Conservation (phyloP, 2,888 invertebrate species). For the Agrotis ipsilon region DNA sequence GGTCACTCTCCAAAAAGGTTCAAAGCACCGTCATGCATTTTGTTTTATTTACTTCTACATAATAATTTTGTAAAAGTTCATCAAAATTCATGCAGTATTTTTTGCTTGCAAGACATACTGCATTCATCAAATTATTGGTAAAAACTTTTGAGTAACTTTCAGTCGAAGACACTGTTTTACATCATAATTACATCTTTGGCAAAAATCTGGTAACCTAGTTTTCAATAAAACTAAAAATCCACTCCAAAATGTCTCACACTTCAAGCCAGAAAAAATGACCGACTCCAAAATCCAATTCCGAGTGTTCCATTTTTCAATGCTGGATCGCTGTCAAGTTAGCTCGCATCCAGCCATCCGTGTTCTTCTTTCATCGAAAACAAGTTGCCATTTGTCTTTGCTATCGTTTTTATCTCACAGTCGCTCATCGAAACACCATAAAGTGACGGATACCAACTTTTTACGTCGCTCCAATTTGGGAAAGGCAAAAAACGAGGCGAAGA, state of each 20-base stretch:
- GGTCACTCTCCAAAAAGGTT: too few relatives aligned
- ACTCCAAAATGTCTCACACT: neutral
- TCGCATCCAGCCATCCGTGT: conserved; percentile 45
- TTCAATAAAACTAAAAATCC: neutral
- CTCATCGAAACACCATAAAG: conserved; percentile 71
- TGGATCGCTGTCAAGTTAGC: conserved; percentile 40
- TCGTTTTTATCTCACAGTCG: conserved; percentile 66
- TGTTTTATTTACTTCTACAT: too few relatives aligned
- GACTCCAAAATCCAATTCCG: conserved; percentile 34
- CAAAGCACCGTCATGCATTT: too few relatives aligned
- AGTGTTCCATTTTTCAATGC: conserved; percentile 40
- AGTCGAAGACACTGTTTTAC: too few relatives aligned
- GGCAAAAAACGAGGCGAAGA: conserved; percentile 63
- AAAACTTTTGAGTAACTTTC: too few relatives aligned
- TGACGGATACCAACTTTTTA: conserved; percentile 68
- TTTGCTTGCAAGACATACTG: too few relatives aligned
- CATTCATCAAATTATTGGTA: too few relatives aligned
- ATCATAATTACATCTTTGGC: neutral
- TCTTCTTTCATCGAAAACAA: conserved; percentile 60
- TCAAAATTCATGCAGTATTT: too few relatives aligned
- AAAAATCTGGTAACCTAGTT: too few relatives aligned
- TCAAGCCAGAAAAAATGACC: conserved; percentile 30
- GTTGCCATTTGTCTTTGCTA: conserved; percentile 65
- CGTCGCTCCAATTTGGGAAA: conserved; percentile 67
- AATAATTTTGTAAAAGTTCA: too few relatives aligned